phyloP scores from a whole-genome alignment of 2,797 vertebrate genomes.

The Chromis chromis region DNA sequence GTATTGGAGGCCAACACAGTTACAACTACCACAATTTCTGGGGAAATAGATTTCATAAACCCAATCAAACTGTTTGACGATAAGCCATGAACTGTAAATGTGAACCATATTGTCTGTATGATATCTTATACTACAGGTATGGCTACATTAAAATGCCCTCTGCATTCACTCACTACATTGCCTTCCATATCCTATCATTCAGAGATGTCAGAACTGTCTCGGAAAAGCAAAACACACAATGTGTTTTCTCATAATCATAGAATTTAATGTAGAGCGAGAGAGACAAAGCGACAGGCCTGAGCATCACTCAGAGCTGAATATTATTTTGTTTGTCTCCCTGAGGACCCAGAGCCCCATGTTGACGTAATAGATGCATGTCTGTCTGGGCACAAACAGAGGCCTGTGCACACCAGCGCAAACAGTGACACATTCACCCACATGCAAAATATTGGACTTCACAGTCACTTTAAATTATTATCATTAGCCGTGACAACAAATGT shows the following conservation, averaged over 20 bases:
- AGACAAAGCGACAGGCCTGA: conserved; percentile 1
- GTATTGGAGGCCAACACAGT: too few relatives aligned
- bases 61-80: conserved; percentile 25
- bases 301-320: conserved; percentile 38
- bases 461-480: conserved; percentile 45
- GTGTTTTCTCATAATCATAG: neutral
- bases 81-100: conserved; percentile 44
- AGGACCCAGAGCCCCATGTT: conserved; percentile 56
- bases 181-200: conserved; percentile 3
- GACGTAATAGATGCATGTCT: conserved; percentile 67
- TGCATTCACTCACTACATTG: neutral
- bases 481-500: conserved; percentile 42
- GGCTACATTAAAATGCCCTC: neutral
- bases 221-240: conserved; percentile 2
- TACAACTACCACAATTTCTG: neutral
- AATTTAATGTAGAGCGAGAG: neutral
- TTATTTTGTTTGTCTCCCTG: conserved; percentile 59
- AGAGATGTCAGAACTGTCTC: conserved; percentile 1
- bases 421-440: conserved; percentile 43
- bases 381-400: conserved; percentile 49
- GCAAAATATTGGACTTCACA: conserved; percentile 45
- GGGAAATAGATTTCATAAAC: conserved; percentile 15
- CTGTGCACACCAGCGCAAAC: conserved; percentile 62
- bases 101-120: conserved; percentile 47
- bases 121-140: neutral